Base-by-base conservation (phyloP, 2,888 invertebrate species). In the Drosophila peninsularis region DNA sequence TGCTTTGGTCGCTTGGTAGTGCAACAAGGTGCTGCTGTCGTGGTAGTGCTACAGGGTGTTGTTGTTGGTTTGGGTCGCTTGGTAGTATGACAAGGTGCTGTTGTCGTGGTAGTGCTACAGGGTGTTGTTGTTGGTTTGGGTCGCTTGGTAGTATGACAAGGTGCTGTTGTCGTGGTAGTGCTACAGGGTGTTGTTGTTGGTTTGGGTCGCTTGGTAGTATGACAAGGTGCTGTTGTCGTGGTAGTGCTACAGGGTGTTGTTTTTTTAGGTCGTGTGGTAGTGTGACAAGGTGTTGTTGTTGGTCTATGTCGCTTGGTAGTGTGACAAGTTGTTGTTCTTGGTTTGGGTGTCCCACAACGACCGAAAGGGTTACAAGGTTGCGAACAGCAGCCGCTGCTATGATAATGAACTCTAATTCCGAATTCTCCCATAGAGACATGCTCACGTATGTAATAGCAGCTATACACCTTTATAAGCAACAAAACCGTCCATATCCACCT, bases 401-500 rank as follows among this genome's bases (percentile, higher is more conserved):
- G 57, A 45, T 56, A 54, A 24, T 60, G 39, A 21, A 61, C 30
- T 21, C 6, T 1, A 3, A 67, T 50, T 13, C 52, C 56, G 3
- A 30, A 19, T 13, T 13, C 0, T 0, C 41, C 36, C 32, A 68
- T 34, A 14, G n/a, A 14, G 14, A 60, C 34, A 58, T 62, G 44
- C 44, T 55, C 49, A 7, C 36, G 50, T 27, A 55, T 11, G 37
- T 50, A 54, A 19, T n/a, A n/a, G 50, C 52, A 21, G 45, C 9
- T 30, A 30, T 63, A 37, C 19, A 47, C 42, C 45, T 53, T 42
- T 30, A 68, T 10, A 21, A 63, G 19, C 47, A 68, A 39, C 19
- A 53, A 49, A 37, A 62, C 27, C 53, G 39, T 27, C 61, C 71
- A 82, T 65, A 71, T 45, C 80, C 80, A 68, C 61, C 44, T 44